A percentile compares a stretch with the other conserved stretches of the same genome.
phyloP scores from a whole-genome alignment of 2,113 vertebrate species.

The Boulengeromyrus knoepffleri region DNA sequence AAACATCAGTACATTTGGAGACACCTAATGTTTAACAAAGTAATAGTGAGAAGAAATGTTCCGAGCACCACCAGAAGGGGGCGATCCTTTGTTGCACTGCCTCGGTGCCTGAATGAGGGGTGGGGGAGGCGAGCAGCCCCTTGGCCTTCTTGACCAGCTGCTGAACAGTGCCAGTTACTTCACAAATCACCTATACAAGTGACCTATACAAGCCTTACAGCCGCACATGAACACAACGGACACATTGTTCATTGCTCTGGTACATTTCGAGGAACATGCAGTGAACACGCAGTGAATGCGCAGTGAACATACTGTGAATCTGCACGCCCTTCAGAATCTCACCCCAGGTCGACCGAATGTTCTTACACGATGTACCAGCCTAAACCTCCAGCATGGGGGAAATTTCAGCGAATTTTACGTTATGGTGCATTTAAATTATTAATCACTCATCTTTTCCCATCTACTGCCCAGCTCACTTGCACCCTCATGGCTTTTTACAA shows the following conservation, averaged over 20 bases:
- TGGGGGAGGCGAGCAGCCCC: not conserved
- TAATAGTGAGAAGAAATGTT: not conserved
- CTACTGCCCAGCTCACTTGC: not conserved
- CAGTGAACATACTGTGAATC: not conserved
- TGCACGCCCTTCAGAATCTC: not conserved
- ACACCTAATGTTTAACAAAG: not conserved
- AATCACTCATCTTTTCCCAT: not conserved
- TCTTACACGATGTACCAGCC: not conserved
- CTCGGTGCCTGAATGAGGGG: not conserved
- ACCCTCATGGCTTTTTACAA: not conserved
- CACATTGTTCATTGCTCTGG: not conserved
- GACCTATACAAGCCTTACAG: not conserved
- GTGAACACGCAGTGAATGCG: not conserved
- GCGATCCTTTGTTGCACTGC: not conserved
- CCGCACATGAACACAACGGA: not conserved
- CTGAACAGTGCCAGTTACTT: not conserved
- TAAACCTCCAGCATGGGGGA: not conserved
- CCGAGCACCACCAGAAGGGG: not conserved
- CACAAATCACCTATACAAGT: not conserved
- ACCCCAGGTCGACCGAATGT: not conserved
- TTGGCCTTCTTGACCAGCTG: not conserved
- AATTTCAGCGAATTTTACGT: not conserved
- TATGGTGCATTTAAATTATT: not conserved
- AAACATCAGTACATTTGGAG: not conserved
- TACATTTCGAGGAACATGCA: not conserved